Conservation (phyloP, 2,797 vertebrate genomes). For the Hoplostethus mediterraneus region DNA sequence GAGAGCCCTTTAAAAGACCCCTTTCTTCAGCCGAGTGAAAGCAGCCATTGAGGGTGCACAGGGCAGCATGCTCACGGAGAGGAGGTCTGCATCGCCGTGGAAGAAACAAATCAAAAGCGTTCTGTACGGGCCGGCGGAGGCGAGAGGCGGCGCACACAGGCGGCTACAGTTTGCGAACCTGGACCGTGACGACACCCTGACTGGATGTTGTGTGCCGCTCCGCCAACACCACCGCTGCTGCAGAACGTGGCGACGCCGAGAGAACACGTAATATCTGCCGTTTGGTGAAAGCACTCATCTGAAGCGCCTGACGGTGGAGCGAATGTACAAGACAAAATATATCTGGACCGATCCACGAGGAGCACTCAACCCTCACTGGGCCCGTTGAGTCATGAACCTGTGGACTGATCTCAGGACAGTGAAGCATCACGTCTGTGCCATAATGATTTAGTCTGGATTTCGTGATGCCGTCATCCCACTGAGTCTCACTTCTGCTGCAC, state of each 20-base stretch:
- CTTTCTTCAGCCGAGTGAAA: constrained; percentile 67
- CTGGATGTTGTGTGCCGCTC: not conserved
- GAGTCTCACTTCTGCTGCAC: too few relatives aligned
- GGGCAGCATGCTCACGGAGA: constrained; percentile 63
- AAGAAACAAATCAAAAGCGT: constrained; percentile 68
- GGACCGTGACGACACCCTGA: constrained; percentile 17
- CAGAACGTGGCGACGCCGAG: too few relatives aligned
- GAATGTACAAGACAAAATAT: not conserved
- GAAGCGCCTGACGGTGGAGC: constrained; percentile 18
- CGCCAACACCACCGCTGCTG: too few relatives aligned
- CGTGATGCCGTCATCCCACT: too few relatives aligned
- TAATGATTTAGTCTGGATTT: too few relatives aligned
- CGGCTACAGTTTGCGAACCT: constrained; percentile 57
- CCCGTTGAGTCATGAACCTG: constrained; percentile 93
- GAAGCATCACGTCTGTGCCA: too few relatives aligned
- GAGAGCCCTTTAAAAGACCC: constrained; percentile 63
- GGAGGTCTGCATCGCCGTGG: constrained; percentile 63
- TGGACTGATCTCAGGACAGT: too few relatives aligned
- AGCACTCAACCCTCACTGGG: constrained; percentile 88
- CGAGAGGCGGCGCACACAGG: constrained; percentile 30
- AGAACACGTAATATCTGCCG: constrained; percentile 2
- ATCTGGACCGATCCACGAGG: not conserved
- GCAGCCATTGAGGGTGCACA: constrained; percentile 72
- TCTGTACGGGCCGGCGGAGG: constrained; percentile 57
- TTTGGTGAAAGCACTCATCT: constrained; percentile 25